phyloP scores from a whole-genome alignment of 1,140 invertebrate genomes.

The Dendroctonus ponderosae region DNA sequence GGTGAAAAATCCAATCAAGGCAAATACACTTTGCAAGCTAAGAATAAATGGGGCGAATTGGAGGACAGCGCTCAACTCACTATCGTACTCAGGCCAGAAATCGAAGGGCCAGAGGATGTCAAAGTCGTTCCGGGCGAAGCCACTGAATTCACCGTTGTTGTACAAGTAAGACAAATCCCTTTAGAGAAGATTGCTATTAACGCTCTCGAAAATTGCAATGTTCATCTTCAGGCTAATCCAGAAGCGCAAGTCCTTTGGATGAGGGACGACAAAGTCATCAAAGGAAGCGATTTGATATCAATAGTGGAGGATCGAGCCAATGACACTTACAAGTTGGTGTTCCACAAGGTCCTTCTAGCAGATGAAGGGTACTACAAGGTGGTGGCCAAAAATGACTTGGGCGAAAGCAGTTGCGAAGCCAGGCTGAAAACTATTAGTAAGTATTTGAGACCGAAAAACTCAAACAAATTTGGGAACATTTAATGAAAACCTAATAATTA shows the following conservation, averaged over 20 bases:
- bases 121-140: constrained; percentile 69
- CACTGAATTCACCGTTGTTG: constrained; percentile 66
- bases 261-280: constrained; percentile 62
- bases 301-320: constrained; percentile 63
- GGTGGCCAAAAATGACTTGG: constrained; percentile 71
- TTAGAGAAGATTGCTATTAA: neutral
- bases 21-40: constrained; percentile 73
- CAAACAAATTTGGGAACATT: constrained; percentile 14
- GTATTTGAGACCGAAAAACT: constrained; percentile 40
- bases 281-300: constrained; percentile 58
- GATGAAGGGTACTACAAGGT: constrained; percentile 82
- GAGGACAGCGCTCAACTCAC: constrained; percentile 69
- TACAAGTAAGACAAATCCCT: constrained; percentile 44
- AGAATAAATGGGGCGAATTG: constrained; percentile 74
- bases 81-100: constrained; percentile 72
- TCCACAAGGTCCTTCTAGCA: constrained; percentile 65
- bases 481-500: too few relatives aligned
- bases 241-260: constrained; percentile 74
- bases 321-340: constrained; percentile 65
- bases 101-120: constrained; percentile 71
- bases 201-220: neutral
- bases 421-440: constrained; percentile 76
- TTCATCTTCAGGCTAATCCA: constrained; percentile 65
- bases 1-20: constrained; percentile 75
- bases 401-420: constrained; percentile 68